Base-by-base conservation (phyloP, 1,140 invertebrate genomes). In the Phymastichus coffea region DNA sequence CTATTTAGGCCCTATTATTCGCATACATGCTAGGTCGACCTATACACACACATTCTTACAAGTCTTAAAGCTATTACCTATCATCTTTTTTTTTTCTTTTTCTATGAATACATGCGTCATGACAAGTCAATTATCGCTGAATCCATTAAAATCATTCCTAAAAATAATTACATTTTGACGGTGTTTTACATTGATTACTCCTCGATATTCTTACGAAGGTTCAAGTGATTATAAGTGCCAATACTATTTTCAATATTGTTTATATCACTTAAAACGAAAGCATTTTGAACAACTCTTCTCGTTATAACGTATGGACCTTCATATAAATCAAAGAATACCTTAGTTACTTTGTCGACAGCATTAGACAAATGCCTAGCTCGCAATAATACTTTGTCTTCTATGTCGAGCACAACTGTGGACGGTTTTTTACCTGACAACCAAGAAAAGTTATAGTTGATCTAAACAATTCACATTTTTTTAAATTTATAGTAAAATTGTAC, bases 391-490 rank as follows among this genome's bases (percentile, higher is more conserved):
- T 7, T 3, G 12, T 43, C 40, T 7, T 19, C 40, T 20, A 3
- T 3, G 9, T 43, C 22, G 19, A 43, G 40, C 4, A 20, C 40
- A 4, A 43, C 40, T 17, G 3, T 43, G 15, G 40, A 43, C 9
- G n/a, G 6, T 4, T 4, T n/a, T n/a, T n/a, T n/a, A 63, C 14
- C 3, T 38, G 19, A 40, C 37, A 53, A 1, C 49, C 61, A 8
- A 63, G 47, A 58, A 63, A 58, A 15, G 57, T 37, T 9, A 63
- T 33, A 22, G 43, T 14, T n/a, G 4, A 15, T 12, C 12, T n/a
- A 10, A 35, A 35, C 46, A 61, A 61, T 2, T n/a, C 14, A 17
- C 17, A 61, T 37, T 55, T 6, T 56, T 35, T 17, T 56, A 46
- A 8, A n/a, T n/a, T n/a, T n/a, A n/a, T n/a, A n/a, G n/a, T n/a